Base-by-base conservation (phyloP, 2,797 vertebrate species). In the Myiotriccus ornatus region DNA sequence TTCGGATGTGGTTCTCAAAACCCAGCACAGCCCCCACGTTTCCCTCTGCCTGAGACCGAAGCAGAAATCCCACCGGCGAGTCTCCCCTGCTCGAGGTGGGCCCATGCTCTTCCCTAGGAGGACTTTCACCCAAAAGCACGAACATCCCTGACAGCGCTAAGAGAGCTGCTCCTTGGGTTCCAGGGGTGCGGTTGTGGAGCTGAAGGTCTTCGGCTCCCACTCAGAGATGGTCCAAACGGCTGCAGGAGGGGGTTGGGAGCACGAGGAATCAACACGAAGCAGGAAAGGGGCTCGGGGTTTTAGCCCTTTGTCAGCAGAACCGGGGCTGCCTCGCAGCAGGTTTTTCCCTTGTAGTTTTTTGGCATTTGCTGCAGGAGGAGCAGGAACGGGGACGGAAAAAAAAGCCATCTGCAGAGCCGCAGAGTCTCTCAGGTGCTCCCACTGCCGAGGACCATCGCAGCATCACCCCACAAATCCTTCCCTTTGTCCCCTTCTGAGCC, bases 301-400 rank as follows among this genome's bases (percentile, higher is more conserved):
- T 84, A 94, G 91, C 94, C 87, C 83, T 95, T 94, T 81, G 69
- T 81, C 93, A 84, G 93, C 91, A 95, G 85, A 90, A 62, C n/a
- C 5, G 80, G 65, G 87, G 85, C 83, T 86, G 83, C 62, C 69
- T 86, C 2, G 0, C 39, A 59, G 80, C 53, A 24, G 43, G n/a
- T 32, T 68, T 78, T 94, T 94, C 86, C 69, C 85, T 81, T 84
- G 46, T 65, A 75, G 76, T 53, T 94, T 92, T 93, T 95, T 93
- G 90, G 93, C 91, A 90, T 93, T 62, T 1, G 5, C 79, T 80
- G 65, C 84, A 77, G 47, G 7, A 3, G 24, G 53, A 91, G 84
- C 74, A 67, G 65, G 73, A 92, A 39, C 2, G 60, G 46, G 60
- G 68, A 74, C 0, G 1, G 50, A 68, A 91, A 50, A 49, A 46